Evolutionary conservation across 2,888 invertebrate species (phyloP).

Genomic region (Nasonia oneida): DNA sequence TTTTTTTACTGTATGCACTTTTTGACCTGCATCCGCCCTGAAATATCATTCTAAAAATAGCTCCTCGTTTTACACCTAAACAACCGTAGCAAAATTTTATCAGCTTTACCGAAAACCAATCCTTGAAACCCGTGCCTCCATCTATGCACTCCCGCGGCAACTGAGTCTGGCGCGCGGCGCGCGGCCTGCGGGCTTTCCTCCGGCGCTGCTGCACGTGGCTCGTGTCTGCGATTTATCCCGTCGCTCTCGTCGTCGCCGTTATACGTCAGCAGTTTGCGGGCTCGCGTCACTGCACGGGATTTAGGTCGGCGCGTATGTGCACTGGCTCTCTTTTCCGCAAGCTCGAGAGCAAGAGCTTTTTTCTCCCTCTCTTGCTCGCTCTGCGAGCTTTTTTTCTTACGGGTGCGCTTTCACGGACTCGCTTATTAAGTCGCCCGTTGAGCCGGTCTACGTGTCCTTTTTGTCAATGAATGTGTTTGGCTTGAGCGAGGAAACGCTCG

Average conservation of each 20-base stretch:
- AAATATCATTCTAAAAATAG: neutral
- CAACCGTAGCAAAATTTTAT: too few species aligned
- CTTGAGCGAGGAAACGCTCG: neutral
- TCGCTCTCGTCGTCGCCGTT: slow-evolving; percentile 15
- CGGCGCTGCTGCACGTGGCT: slow-evolving; percentile 9
- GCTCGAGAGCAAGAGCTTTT: slow-evolving; percentile 13
- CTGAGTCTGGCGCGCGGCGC: neutral
- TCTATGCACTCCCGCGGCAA: slow-evolving; percentile 39
- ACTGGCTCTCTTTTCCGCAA: slow-evolving; percentile 24
- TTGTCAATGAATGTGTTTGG: neutral
- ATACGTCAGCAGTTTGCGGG: slow-evolving; percentile 17
- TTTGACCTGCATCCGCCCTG: neutral
- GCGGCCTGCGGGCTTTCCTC: neutral
- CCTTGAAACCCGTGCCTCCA: slow-evolving; percentile 51
- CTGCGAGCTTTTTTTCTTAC: neutral
- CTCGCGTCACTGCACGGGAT: slow-evolving; percentile 27
- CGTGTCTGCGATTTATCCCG: slow-evolving; percentile 45
- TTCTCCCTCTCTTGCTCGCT: neutral
- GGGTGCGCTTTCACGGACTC: slow-evolving; percentile 22
- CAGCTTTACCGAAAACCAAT: neutral
- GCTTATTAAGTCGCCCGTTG: slow-evolving; percentile 28
- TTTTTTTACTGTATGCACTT: neutral
- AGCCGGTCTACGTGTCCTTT: slow-evolving; percentile 15
- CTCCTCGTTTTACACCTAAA: too few species aligned
- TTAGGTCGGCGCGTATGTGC: slow-evolving; percentile 33